Evolutionary conservation across 1,140 invertebrate genomes (phyloP), one percentile per base, ranked within the genome.

Genomic region (Caenorhabditis inopinata): DNA sequence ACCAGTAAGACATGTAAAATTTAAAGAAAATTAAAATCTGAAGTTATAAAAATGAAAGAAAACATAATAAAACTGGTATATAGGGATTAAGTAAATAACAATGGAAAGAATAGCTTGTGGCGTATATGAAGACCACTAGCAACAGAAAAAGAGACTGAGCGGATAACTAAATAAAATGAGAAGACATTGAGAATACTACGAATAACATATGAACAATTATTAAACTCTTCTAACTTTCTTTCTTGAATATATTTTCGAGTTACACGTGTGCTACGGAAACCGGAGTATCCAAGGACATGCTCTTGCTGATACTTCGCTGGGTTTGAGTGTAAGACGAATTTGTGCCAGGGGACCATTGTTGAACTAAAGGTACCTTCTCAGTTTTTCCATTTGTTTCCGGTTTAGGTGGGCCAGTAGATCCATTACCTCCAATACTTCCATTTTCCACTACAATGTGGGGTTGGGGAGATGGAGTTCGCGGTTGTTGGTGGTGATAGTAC

Each of bases 201-300:
- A n/a, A n/a, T n/a, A n/a, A n/a, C n/a, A n/a, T n/a, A n/a, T n/a
- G n/a, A n/a, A n/a, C n/a, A n/a, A n/a, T n/a, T n/a, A n/a, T n/a
- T n/a, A n/a, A n/a, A n/a, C n/a, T n/a, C n/a, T n/a, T n/a, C n/a
- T n/a, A n/a, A n/a, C n/a, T n/a, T n/a, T n/a, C n/a, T n/a, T n/a
- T n/a, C n/a, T n/a, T n/a, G n/a, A n/a, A n/a, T n/a, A n/a, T n/a
- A n/a, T n/a, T 14, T 27, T 21, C 12, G 27, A 18, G 38, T 76
- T 84, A 87, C 21, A 87, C 83, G 80, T 87, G 86, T 76, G 86
- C 86, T 47, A 88, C 87, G 16, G 85, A 85, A 29, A 88, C 81
- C 16, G 86, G 87, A 25, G 82, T 78, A 74, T 87, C 86, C 1
- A 87, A 49, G 29, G 84, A 85, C 73, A 87, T 88, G 27, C 87